Evolutionary conservation across 2,113 vertebrate species (phyloP).

Genomic region (Mirounga angustirostris): DNA sequence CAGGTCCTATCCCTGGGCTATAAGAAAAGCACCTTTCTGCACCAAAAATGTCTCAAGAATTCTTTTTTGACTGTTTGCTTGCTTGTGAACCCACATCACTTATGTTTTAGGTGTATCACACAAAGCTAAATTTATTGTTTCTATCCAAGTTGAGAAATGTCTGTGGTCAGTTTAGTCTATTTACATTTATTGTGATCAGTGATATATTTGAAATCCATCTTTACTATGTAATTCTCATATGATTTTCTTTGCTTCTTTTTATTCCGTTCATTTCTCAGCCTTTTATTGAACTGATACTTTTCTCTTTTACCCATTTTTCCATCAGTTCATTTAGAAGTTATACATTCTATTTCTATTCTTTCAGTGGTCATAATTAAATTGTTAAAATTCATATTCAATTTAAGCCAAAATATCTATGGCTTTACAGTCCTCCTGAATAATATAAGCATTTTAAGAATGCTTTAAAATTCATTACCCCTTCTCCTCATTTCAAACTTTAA

Average conservation of each 20-base stretch:
- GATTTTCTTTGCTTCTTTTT: background rate
- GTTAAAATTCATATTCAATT: constrained; percentile 26
- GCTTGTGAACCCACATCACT: background rate
- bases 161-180: background rate
- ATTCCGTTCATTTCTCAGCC: background rate
- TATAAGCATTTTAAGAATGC: background rate
- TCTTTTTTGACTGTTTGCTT: background rate
- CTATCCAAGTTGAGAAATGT: background rate
- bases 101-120: background rate
- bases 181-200: background rate
- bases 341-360: background rate
- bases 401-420: background rate
- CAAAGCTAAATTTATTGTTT: background rate
- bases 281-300: background rate
- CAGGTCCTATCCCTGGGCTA: background rate
- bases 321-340: background rate
- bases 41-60: background rate
- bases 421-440: background rate
- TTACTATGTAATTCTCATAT: background rate
- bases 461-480: background rate
- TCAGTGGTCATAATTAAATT: background rate
- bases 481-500: background rate
- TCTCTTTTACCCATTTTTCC: background rate
- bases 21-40: background rate
- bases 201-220: background rate